Percentiles rank a stretch among this genome's conserved stretches.
Evolutionary conservation across 2,888 invertebrate genomes (phyloP).

Genomic region (Stratiomys singularior): DNA sequence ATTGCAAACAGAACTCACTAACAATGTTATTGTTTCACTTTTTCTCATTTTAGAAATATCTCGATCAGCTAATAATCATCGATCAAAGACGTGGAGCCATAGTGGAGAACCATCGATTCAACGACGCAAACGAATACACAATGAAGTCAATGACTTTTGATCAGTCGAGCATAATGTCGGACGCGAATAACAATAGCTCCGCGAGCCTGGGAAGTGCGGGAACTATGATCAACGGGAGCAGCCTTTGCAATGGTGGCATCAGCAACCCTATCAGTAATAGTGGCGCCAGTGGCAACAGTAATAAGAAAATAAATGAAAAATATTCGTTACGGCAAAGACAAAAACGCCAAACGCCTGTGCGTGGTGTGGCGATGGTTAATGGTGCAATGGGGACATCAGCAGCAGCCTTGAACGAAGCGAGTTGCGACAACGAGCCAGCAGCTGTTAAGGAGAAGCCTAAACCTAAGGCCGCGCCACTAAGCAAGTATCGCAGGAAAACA

Average conservation of each 20-base stretch:
- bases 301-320: constrained; percentile 68
- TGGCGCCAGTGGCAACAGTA: constrained; percentile 49
- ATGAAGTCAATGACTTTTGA: constrained; percentile 48
- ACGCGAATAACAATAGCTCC: constrained; percentile 53
- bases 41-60: constrained; percentile 37
- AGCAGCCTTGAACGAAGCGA: constrained; percentile 46
- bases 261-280: constrained; percentile 54
- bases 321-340: constrained; percentile 77
- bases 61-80: constrained; percentile 25
- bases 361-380: constrained; percentile 48
- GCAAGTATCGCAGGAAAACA: constrained; percentile 89
- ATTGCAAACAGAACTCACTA: neutral
- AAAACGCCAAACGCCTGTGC: constrained; percentile 68
- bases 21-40: constrained; percentile 27
- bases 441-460: constrained; percentile 66
- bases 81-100: constrained; percentile 30
- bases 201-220: constrained; percentile 19
- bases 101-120: constrained; percentile 12
- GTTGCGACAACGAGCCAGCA: constrained; percentile 30
- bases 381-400: constrained; percentile 40
- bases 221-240: constrained; percentile 38
- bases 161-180: constrained; percentile 49
- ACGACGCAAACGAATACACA: constrained; percentile 3
- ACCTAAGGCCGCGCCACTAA: constrained; percentile 78
- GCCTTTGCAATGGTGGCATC: constrained; percentile 53